Evolutionary conservation across 1,140 invertebrate species (phyloP), one percentile per base, ranked within the genome.

Genomic region (Leptinotarsa texana): DNA sequence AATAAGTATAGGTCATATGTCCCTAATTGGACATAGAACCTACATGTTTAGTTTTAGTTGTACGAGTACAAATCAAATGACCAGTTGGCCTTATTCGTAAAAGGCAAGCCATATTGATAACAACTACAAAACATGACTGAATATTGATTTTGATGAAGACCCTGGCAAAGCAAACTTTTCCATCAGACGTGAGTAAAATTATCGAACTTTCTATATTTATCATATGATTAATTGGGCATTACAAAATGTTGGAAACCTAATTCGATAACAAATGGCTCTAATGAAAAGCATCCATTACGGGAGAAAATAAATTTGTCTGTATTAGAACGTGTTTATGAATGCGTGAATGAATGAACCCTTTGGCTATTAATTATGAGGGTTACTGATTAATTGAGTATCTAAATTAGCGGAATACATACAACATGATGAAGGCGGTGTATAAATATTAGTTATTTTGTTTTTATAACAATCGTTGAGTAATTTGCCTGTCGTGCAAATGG

Each of bases 171-270:
- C 33, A 11, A 42, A 11, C 8, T 42, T 42, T 42, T 11, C 33
- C 8, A 11, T 42, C 33, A 42, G 33, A 42, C 8, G 33, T 42
- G 51, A 17, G 4, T 57, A 5, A 17, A 57, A 57, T 57, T 57
- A 57, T 57, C 17, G 5, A 57, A 57, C 6, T 57, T 18, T 57
- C 51, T 57, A 57, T 57, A 57, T 57, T 57, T 57, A 57, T 65
- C 22, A 65, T 21, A 33, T 65, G 63, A 65, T 22, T 18, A 65
- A 65, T 65, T 65, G 63, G 13, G 51, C 21, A 57, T 70, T 57
- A 61, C 69, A 70, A 51, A 70, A 70, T 70, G 69, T 57, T 57
- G 69, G 69, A 70, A 70, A 70, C 69, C 48, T 57, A 70, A 70
- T 70, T 57, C 69, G 69, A 70, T 70, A 70, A 70, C 47, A 21